Evolutionary conservation across 2,797 vertebrate genomes (phyloP), one percentile per base, ranked within the genome.

Genomic region (Enteromius thamalakanensis): DNA sequence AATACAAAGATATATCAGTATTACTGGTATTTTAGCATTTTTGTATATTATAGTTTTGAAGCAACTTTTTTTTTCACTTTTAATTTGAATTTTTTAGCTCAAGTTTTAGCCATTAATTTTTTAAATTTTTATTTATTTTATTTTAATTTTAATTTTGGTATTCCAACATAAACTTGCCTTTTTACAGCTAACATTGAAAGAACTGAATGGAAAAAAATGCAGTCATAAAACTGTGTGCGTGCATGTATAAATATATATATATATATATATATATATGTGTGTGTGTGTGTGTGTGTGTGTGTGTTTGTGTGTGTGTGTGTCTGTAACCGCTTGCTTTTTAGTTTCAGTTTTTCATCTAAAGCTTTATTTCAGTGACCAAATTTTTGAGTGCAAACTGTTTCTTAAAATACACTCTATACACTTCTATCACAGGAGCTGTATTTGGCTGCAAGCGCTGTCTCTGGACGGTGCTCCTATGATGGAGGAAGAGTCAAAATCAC

Each of bases 401-500:
- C 72, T 76, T 76, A 40, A 72, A 79, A 79, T 9, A 67, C 15
- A 29, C 45, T 51, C 5, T 37, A 37, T 37, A 37, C 17, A 10
- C 0, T 37, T 64, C 23, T 32, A 32, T 78, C 7, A 67, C 3
- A 34, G 26, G 26, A 23, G 49, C 21, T 47, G 34, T 60, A 55
- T 69, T 69, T 42, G 65, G 9, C 49, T 1, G 0, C 19, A 34
- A 74, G 47, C 21, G 9, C 26, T 32, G 17, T 51, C 75, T 45
- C 12, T 40, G n/a, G 32, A 79, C 3, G 1, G 7, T 68, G 64
- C 4, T 55, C 12, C 32, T 53, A 45, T 51, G 77, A 58, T 68
- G 23, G 45, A 58, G 21, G 17, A 70, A 53, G 76, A 79, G 80
- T 79, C 85, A 79, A 70, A 82, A 70, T 76, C 69, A 83, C 26